These are phyloP conservation scores for Eurypyga helias DNA, from an alignment of 2,113 vertebrate genomes.

Conservation along the genomic window DNA sequence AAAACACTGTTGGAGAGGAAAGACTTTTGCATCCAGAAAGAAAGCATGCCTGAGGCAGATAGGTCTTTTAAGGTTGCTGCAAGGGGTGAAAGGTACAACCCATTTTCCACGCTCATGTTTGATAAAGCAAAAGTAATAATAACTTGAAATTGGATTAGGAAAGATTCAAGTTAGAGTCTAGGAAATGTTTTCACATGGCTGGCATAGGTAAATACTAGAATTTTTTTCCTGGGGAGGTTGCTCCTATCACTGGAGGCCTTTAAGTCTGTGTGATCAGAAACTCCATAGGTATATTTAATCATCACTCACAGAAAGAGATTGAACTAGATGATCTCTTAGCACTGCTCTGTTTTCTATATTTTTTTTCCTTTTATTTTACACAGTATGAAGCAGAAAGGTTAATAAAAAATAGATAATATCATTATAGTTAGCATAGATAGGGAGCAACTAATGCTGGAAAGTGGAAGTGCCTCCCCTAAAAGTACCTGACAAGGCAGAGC, in stretches of 20 bases:
- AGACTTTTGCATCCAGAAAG: background rate
- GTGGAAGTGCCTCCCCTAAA: background rate
- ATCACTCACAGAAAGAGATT: background rate
- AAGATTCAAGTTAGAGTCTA: background rate
- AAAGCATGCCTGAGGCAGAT: background rate
- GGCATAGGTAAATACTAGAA: background rate
- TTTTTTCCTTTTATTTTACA: background rate
- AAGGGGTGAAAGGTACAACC: background rate
- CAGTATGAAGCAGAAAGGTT: background rate
- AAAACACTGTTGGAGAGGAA: background rate
- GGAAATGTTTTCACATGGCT: background rate
- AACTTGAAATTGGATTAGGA: background rate
- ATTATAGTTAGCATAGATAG: background rate
- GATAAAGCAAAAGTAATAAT: background rate
- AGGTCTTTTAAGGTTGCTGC: background rate
- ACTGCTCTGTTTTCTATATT: background rate
- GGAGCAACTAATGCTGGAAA: background rate
- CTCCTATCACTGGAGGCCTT: background rate
- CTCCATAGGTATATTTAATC: background rate
- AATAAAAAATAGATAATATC: background rate
- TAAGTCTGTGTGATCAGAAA: background rate
- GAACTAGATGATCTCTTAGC: background rate
- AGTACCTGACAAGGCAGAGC: background rate
- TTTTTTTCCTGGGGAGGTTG: background rate
- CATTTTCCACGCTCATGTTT: background rate